Evolutionary conservation across 2,113 vertebrate species (phyloP), one percentile per base, ranked within the genome.

Genomic region (Madoqua kirkii): DNA sequence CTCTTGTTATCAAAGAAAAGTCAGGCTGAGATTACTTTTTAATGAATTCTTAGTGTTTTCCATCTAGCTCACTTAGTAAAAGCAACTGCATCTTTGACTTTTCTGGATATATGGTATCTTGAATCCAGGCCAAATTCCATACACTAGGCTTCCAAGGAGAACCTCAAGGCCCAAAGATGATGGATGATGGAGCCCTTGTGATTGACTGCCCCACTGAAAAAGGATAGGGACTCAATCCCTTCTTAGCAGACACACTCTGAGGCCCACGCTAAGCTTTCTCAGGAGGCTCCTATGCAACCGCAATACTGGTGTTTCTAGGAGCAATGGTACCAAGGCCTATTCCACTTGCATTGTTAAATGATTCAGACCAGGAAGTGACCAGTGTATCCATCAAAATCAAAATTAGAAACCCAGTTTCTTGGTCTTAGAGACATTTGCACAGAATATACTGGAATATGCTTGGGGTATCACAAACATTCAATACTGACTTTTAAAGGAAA

Each of bases 21-120:
- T 57, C 45, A 29, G 25, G 84, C 67, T 74, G 64, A 57, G 91
- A 93, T 96, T 93, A 83, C 60, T 43, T 90, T 93, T 90, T 84
- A 94, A 95, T 87, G 81, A 93, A 67, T 74, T 96, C 52, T 96
- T 55, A 84, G 17, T 27, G 15, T 27, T 40, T 94, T 40, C 60
- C 19, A 14, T 91, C 29, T 89, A 83, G 36, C 19, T 94, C 12
- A n/a, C 45, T 74, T 93, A 21, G 62, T 64, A 57, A 52, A 87
- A 95, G 29, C n/a, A 95, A 84, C n/a, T 84, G 31, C 7, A 64
- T 74, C 78, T 92, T 54, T 93, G 52, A 43, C 89, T 98, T 93
- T 52, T 92, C 93, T 87, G 43, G 36, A 85, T 71, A 92, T 40
- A 8, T 81, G 59, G 60, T 85, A 43, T 74, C 33, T 60, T 55